Evolutionary conservation across 2,113 vertebrate species (phyloP), one percentile per base, ranked within the genome.

Genomic region (Anhinga anhinga): DNA sequence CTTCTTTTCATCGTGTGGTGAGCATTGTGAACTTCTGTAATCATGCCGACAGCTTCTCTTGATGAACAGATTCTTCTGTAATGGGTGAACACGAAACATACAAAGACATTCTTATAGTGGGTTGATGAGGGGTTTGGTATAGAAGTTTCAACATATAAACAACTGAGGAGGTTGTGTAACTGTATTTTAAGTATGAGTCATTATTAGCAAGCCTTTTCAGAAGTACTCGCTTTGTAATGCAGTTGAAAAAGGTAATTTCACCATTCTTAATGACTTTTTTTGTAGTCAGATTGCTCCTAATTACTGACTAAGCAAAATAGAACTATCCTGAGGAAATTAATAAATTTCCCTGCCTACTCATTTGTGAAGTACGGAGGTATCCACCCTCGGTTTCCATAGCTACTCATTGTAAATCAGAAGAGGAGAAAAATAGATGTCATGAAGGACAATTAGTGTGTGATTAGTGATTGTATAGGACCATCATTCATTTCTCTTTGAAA

Each of bases 271-370:
- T 19, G 53, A 67, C 58, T 47, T 94, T 27, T 45, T 44, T 50
- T 71, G 53, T 53, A 80, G n/a, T 90, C 62, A 67, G 66, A 83
- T 77, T 93, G 86, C 66, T 94, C 71, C 50, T 82, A 94, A 94
- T 96, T 82, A 96, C 74, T 96, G 95, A 95, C 61, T 92, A 95
- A 97, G 94, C 95, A 96, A 95, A 96, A 93, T 0, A 88, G 70
- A 86, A 74, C 67, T 71, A 56, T 87, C 80, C 66, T 53, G 73
- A 92, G 69, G 76, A 92, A 93, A 89, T 82, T 16, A 85, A 95
- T 88, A 86, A 86, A 92, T 73, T 67, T 45, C 65, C 34, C 52
- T 94, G 61, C 84, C 86, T 86, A 66, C 63, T 89, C 82, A 61
- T 86, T 94, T 91, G 50, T 88, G 73, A 77, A 71, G 62, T 82